These are phyloP conservation scores for Eueremaeus valkanovi DNA, from an alignment of 2,888 invertebrate genomes.

Conservation along the genomic window DNA sequence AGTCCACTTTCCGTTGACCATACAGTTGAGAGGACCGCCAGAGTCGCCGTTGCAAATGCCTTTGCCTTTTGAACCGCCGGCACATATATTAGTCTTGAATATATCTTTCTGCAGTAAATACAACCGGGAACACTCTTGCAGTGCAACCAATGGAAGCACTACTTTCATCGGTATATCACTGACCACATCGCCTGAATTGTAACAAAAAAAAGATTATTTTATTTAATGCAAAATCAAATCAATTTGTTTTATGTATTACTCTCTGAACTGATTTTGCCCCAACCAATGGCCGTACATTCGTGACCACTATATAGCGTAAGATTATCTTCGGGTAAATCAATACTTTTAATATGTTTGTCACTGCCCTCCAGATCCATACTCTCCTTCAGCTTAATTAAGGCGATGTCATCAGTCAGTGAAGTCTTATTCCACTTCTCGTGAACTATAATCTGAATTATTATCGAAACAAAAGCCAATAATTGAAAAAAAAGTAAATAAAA, in stretches of 20 bases:
- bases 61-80: neutral
- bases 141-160: slow-evolving; percentile 4
- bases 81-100: slow-evolving; percentile 20
- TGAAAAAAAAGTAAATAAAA: neutral
- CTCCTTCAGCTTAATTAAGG: neutral
- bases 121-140: neutral
- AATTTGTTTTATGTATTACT: slow-evolving; percentile 1
- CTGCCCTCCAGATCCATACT: neutral
- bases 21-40: slow-evolving; percentile 42
- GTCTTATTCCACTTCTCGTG: slow-evolving; percentile 33
- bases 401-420: slow-evolving; percentile 26
- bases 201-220: neutral
- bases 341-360: slow-evolving; percentile 9
- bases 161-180: slow-evolving; percentile 16
- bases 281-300: slow-evolving; percentile 31
- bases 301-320: neutral
- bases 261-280: slow-evolving; percentile 19
- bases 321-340: neutral
- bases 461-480: neutral
- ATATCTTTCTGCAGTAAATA: neutral
- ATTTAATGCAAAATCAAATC: neutral
- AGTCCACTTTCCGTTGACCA: slow-evolving; percentile 32
- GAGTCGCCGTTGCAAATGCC: slow-evolving; percentile 37
- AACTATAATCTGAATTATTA: neutral
- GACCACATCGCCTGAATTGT: neutral